Evolutionary conservation across 2,797 vertebrate genomes (phyloP), one percentile per base, ranked within the genome.

Genomic region (Lates japonicus): DNA sequence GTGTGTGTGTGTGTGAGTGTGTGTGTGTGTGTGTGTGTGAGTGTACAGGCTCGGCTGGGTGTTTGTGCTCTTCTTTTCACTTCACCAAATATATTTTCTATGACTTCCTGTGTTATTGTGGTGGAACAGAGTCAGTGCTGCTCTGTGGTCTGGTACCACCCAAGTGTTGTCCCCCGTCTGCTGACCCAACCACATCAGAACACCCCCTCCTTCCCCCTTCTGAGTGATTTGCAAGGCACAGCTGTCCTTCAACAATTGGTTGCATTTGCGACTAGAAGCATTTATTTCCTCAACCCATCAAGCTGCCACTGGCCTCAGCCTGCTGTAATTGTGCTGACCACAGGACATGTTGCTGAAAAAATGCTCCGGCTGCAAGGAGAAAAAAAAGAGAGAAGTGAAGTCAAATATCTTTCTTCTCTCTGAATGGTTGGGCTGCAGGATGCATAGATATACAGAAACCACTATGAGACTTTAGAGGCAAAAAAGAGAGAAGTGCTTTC

Each of bases 241-340:
- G 64, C 80, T 78, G 90, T 92, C 90, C 82, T 87, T 91, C 86
- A 88, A 83, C 86, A 89, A 89, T 81, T 67, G 87, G 85, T 87
- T 73, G 86, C 37, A 19, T 88, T 61, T 87, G 84, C 41, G 59
- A 71, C 71, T 83, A 63, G 76, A 83, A 71, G 76, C 86, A 74
- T 88, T 88, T 85, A 89, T 86, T 84, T 68, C 83, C 77, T 16
- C 52, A 57, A 70, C 83, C 83, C 75, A 80, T 87, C 83, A 86
- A 67, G 70, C 58, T n/a, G 12, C 74, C 63, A 42, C 64, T 60
- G 74, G 78, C 66, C 83, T 83, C 76, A 87, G 86, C 58, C 70
- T 44, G 61, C 78, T 74, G 73, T 78, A 83, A 89, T 90, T 86
- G 80, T 91, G 93, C 92, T 93, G 92, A 94, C 90, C 69, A 59